Base-by-base conservation (phyloP, 2,113 vertebrate genomes). In the Hoplias malabaricus region DNA sequence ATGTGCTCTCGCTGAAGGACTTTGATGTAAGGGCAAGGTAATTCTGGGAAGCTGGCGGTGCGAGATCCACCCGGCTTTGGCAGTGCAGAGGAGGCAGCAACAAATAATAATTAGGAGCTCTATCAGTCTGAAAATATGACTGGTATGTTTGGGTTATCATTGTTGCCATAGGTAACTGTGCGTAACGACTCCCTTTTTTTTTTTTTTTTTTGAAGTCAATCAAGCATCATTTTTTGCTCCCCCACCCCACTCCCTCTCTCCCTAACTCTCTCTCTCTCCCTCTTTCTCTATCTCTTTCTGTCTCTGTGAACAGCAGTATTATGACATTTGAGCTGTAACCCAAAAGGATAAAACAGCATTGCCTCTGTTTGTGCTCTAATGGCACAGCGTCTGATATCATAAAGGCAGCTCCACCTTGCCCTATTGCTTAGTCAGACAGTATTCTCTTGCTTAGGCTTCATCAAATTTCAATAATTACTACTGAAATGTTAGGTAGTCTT, bases 51-150 rank as follows among this genome's bases (percentile, higher is more conserved):
- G 78, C 65, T 23, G 36, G 40, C 21, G 1, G 23, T 31, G 33
- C 34, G 27, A 70, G 80, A 63, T 72, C 61, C 12, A 42, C 59
- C 16, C 50, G 63, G 68, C 56, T 68, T 54, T 75, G 77, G 79
- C 77, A 70, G 66, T 6, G 38, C 42, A 82, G 67, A 67, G 46
- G 34, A 73, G 54, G 40, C 31, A 78, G 78, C 71, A 79, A 83
- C 70, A 84, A 84, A 84, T 83, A 75, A 81, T 82, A 82, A 81
- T 80, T 81, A 82, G 69, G 31, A 11, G 62, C 53, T 67, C 54
- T 80, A 76, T 81, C 78, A 79, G 63, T 54, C 62, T 61, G 65
- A 57, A 79, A 84, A 76, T 82, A 73, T 78, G 77, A 78, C 70
- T 77, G 80, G 70, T 78, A 80, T 79, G 75, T 76, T 77, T 77